Evolutionary conservation across 2,113 vertebrate genomes (phyloP).

Genomic region (Nibea coibor): DNA sequence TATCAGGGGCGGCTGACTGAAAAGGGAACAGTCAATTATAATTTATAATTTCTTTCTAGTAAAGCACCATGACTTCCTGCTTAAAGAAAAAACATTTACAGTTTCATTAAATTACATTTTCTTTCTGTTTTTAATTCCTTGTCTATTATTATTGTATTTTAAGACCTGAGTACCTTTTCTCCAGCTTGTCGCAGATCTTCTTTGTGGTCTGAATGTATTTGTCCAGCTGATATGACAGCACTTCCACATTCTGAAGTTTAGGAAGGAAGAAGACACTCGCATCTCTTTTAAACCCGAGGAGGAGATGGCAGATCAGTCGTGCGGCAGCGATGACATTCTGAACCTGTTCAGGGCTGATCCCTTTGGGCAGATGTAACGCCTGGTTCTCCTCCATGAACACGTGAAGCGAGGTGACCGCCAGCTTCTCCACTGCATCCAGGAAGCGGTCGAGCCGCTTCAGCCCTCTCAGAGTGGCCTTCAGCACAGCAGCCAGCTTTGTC

Average conservation of each 20-base stretch:
- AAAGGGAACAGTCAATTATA: too few relatives aligned
- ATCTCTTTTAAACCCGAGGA: slow-evolving; percentile 78
- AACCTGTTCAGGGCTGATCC: slow-evolving; percentile 37
- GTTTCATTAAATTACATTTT: too few relatives aligned
- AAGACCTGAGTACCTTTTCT: slow-evolving; percentile 49
- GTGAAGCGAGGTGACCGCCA: slow-evolving; percentile 77
- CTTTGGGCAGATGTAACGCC: slow-evolving; percentile 47
- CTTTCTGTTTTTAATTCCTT: too few relatives aligned
- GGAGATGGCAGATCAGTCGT: slow-evolving; percentile 60
- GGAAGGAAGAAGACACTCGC: slow-evolving; percentile 68
- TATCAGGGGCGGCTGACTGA: slow-evolving; percentile 8
- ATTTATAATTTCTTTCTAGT: too few relatives aligned
- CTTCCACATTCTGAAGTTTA: slow-evolving; percentile 68
- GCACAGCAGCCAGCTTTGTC: slow-evolving; percentile 40
- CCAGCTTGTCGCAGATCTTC: slow-evolving; percentile 64
- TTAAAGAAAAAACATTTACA: neutral
- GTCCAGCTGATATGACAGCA: slow-evolving; percentile 74
- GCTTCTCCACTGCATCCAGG: slow-evolving; percentile 81
- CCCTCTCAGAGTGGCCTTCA: slow-evolving; percentile 67
- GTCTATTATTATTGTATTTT: too few relatives aligned
- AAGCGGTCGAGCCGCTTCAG: slow-evolving; percentile 73
- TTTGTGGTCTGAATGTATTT: slow-evolving; percentile 70
- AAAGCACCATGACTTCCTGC: slow-evolving; percentile 10
- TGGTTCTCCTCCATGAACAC: slow-evolving; percentile 66
- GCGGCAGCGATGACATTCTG: slow-evolving; percentile 58